Evolutionary conservation across 2,797 vertebrate genomes (phyloP).

Genomic region (Peromyscus aztecus): DNA sequence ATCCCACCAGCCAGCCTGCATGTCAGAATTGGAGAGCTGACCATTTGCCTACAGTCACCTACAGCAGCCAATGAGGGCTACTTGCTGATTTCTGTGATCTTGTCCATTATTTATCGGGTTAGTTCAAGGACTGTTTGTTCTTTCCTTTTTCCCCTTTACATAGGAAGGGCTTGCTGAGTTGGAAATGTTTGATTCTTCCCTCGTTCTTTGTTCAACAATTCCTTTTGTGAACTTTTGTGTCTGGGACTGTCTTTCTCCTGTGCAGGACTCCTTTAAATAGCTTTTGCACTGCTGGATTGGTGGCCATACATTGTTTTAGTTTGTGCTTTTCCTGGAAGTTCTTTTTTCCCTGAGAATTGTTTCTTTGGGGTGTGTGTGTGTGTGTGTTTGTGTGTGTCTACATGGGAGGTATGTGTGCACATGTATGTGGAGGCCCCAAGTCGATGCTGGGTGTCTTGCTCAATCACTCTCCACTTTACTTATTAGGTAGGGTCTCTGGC

Average conservation of each 20-base stretch:
- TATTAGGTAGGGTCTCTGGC: background rate
- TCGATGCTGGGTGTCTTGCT: background rate
- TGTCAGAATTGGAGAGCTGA: background rate
- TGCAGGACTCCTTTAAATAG: background rate
- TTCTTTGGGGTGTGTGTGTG: background rate
- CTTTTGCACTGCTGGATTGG: background rate
- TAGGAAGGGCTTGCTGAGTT: background rate
- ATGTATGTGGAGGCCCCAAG: background rate
- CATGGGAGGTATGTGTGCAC: background rate
- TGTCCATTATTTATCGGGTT: background rate
- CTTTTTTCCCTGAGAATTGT: background rate
- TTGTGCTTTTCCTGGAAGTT: background rate
- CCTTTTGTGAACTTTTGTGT: background rate
- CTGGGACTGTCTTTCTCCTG: background rate
- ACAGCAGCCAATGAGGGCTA: background rate
- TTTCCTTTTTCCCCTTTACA: background rate
- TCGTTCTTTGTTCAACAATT: background rate
- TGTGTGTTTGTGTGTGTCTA: background rate
- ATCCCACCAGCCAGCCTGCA: background rate
- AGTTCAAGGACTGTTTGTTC: background rate
- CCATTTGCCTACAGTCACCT: background rate
- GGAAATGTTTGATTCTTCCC: background rate
- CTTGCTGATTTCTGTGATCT: background rate
- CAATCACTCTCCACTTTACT: background rate
- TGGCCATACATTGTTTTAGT: background rate